Evolutionary conservation across 2,797 vertebrate species (phyloP).

Genomic region (Taenioides sp.): DNA sequence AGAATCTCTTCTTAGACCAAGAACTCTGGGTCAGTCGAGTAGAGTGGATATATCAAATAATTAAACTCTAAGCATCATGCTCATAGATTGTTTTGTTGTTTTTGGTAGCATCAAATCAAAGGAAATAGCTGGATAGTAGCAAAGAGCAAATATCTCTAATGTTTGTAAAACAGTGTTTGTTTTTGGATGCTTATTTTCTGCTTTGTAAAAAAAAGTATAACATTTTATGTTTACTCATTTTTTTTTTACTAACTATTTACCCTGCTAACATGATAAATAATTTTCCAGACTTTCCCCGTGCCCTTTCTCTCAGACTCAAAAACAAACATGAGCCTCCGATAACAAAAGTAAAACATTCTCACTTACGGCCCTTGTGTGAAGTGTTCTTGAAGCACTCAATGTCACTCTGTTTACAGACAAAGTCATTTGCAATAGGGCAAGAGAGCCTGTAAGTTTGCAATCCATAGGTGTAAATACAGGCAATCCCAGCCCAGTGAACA

Average conservation of each 20-base stretch:
- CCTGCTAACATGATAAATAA: conserved; percentile 29
- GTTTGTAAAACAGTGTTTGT: neutral
- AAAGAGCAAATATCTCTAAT: neutral
- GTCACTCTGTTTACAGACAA: conserved; percentile 35
- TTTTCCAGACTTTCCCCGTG: conserved; percentile 12
- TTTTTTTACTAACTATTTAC: neutral
- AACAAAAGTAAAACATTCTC: conserved; percentile 27
- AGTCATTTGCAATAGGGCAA: conserved; percentile 19
- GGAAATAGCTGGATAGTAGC: neutral
- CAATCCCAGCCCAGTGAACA: conserved; percentile 12
- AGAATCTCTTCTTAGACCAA: too few species aligned
- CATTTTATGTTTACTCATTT: neutral
- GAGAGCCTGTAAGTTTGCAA: conserved; percentile 7
- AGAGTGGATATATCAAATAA: too few species aligned
- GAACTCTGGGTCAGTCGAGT: too few species aligned
- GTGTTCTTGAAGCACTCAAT: conserved; percentile 32
- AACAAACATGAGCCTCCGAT: conserved; percentile 52
- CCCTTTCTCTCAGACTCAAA: conserved; percentile 14
- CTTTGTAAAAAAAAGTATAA: neutral
- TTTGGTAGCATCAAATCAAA: neutral
- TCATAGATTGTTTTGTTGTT: too few species aligned
- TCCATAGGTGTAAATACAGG: conserved; percentile 24
- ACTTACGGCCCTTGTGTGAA: conserved; percentile 62
- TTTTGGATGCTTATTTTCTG: neutral
- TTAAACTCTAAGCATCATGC: too few species aligned